These are phyloP conservation scores for Amia ocellicauda DNA, from an alignment of 2,113 vertebrate genomes.

Conservation along the genomic window DNA sequence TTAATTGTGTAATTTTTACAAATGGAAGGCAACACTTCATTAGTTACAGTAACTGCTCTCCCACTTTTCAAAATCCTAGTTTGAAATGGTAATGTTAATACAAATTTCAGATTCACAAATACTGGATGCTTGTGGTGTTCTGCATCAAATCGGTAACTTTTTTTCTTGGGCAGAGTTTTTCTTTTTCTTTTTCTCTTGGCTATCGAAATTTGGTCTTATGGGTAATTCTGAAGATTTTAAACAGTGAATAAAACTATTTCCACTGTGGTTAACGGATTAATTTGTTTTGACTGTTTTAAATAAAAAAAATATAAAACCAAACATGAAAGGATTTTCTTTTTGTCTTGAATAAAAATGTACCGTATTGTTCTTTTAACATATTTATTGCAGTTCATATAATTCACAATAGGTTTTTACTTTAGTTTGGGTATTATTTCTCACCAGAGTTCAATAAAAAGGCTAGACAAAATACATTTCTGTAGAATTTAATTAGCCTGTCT, in stretches of 20 bases:
- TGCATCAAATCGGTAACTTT: not conserved
- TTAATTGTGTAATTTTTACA: too few species aligned
- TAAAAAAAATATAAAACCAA: slow-evolving; percentile 28
- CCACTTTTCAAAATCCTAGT: too few species aligned
- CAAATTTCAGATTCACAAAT: not conserved
- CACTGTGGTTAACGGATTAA: slow-evolving; percentile 1
- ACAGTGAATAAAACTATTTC: not conserved
- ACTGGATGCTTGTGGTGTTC: not conserved
- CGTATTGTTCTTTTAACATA: too few species aligned
- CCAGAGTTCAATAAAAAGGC: too few species aligned
- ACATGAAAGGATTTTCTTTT: not conserved
- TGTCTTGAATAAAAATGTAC: not conserved
- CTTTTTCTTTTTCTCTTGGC: not conserved
- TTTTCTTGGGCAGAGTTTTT: not conserved
- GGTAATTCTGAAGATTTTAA: slow-evolving; percentile 14
- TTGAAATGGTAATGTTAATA: not conserved
- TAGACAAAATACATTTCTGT: too few species aligned
- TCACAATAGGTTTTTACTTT: too few species aligned
- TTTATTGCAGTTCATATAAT: too few species aligned
- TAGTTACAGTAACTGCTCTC: too few species aligned
- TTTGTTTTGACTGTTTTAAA: slow-evolving; percentile 14
- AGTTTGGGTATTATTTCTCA: too few species aligned
- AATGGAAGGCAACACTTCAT: too few species aligned
- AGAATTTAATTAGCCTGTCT: too few species aligned
- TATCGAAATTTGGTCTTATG: not conserved